These are phyloP conservation scores for Dione juno DNA, from an alignment of 2,888 invertebrate genomes.

Conservation along the genomic window DNA sequence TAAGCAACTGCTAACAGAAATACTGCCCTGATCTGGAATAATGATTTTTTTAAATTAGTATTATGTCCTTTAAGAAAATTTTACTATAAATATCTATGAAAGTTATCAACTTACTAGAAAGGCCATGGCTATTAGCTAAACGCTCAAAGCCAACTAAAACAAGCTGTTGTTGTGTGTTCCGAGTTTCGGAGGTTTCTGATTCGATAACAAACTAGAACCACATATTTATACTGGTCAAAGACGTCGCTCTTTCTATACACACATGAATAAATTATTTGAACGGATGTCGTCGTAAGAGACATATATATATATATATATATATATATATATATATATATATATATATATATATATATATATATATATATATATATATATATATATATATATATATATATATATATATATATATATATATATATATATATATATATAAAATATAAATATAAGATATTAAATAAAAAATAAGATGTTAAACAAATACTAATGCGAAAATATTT, in stretches of 20 bases:
- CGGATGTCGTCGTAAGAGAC: slow-evolving; percentile 51
- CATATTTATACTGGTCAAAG: slow-evolving; percentile 76
- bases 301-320: no score
- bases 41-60: slow-evolving; percentile 39
- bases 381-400: no score
- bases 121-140: slow-evolving; percentile 82
- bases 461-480: background rate
- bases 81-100: slow-evolving; percentile 34
- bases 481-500: background rate
- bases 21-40: slow-evolving; percentile 73
- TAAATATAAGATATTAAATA: no score
- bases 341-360: no score
- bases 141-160: slow-evolving; percentile 74
- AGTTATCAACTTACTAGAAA: slow-evolving; percentile 73
- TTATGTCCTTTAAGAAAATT: slow-evolving; percentile 16
- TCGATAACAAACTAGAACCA: slow-evolving; percentile 62
- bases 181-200: slow-evolving; percentile 72
- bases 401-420: no score
- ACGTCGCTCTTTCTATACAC: slow-evolving; percentile 62
- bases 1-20: slow-evolving; percentile 69
- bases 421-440: no score
- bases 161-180: slow-evolving; percentile 73
- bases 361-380: no score
- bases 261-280: slow-evolving; percentile 57
- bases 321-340: no score